Base-by-base conservation (phyloP, 2,113 vertebrate species). In the Ceyx melanurus region DNA sequence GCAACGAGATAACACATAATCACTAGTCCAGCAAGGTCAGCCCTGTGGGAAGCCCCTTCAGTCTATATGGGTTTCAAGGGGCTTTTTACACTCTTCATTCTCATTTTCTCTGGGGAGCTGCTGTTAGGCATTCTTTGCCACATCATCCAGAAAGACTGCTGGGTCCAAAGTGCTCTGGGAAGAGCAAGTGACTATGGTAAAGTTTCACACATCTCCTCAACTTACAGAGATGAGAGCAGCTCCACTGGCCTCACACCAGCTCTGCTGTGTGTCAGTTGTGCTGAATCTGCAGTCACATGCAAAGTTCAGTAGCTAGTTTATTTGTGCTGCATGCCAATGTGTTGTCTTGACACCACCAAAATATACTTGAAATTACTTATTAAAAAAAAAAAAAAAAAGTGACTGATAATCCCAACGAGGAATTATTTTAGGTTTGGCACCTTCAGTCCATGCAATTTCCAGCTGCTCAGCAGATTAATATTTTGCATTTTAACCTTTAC, bases 201-300 rank as follows among this genome's bases (percentile, higher is more conserved):
- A 70, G 31, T 45, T 81, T 71, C 68, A 13, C 45, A 48, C 2
- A 0, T 67, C 40, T 88, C 46, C 42, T 56, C 43, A 48, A 18
- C 15, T 31, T 28, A 3, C 1, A 15, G 31, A 46, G 56, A n/a
- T 40, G 21, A 29, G 48, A 57, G 53, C 2, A 1, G 25, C 13
- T 57, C 4, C 1, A 17, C 64, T 67, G 60, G 74, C 62, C 45
- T 33, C 68, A 48, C 0, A 2, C 72, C 78, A 31, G 31, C 21
- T 3, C 13, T 46, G 31, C 67, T 51, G 1, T 9, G 2, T 1
- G 0, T 62, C 2, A 1, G 29, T 72, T 0, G 0, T 70, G 86
- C 89, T 79, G 72, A 43, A 89, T 92, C 89, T 70, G 71, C 67
- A 73, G 81, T 28, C 62, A 28, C 28, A 37, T 21, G 42, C 86